Conservation (phyloP, 2,113 vertebrate species). For the Zapornia atra region DNA sequence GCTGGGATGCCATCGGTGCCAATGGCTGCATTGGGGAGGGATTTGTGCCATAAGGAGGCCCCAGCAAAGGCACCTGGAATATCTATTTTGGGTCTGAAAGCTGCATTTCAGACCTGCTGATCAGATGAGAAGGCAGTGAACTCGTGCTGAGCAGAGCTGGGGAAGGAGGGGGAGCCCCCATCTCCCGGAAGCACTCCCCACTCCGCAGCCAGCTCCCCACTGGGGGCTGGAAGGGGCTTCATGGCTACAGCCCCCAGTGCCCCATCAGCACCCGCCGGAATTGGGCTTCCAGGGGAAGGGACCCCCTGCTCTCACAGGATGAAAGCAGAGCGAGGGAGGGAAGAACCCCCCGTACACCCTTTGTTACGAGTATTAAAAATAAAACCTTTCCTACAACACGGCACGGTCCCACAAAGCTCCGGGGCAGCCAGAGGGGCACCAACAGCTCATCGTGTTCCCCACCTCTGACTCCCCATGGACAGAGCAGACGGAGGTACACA, state of each 20-base stretch:
- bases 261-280: neutral
- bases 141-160: neutral
- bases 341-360: neutral
- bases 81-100: conserved; percentile 15
- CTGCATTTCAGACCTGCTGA: neutral
- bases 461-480: neutral
- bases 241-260: fast-evolving
- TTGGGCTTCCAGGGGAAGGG: neutral
- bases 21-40: too few species aligned
- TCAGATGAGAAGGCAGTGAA: neutral
- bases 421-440: neutral
- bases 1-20: neutral
- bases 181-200: neutral
- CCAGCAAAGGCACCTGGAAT: too few species aligned
- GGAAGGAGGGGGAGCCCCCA: neutral
- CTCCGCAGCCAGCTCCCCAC: neutral
- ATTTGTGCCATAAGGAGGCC: too few species aligned
- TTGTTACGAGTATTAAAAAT: neutral
- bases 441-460: neutral
- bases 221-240: neutral
- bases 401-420: neutral
- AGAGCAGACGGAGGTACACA: neutral
- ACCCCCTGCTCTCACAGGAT: fast-evolving
- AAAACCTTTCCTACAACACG: neutral
- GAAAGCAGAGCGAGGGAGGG: too few species aligned